Evolutionary conservation across 2,888 invertebrate species (phyloP), one percentile per base, ranked within the genome.

Genomic region (Eristalis pertinax): DNA sequence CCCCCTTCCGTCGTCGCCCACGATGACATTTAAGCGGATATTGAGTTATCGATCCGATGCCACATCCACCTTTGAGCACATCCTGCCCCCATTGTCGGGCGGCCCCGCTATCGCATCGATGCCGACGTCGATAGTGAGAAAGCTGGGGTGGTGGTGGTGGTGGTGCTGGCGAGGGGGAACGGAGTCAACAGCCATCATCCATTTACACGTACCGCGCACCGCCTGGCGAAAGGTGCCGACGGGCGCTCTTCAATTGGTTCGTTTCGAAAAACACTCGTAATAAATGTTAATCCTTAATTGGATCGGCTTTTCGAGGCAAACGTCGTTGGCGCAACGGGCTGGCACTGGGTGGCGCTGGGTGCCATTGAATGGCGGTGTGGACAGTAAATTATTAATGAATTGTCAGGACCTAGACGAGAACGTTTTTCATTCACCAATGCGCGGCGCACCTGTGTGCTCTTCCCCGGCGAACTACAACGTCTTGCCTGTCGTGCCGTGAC

Each of bases 231-330:
- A 74, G 76, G 76, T 69, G 73, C 62, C 73, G 63, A 78, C 58
- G 78, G 83, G 65, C 56, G 72, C n/a, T 75, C 79, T 87, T 84
- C 84, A 79, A 87, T 76, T 87, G 87, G 64, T 76, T 84, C 74
- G 75, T 79, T 87, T 84, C 79, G 76, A 79, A 84, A 86, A 79
- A 84, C 79, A 73, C 79, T 87, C 79, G 79, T 84, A 87, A 73
- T 84, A 84, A 87, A 87, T 87, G 87, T 87, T 84, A 87, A 87
- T 87, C 87, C 87, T 87, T 86, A 82, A 86, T 86, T 86, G 82
- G 82, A 86, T 86, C 82, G 82, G 82, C 69, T 82, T 75, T 73
- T 74, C 43, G 65, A 50, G 60, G 26, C 60, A 60, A 82, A 26
- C 43, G 43, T 2, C 7, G 32, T 26, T 26, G 26, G 32, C 56